Evolutionary conservation across 53 echinoderm and acorn worm species (phyloP).

Genomic region (Zoroaster sp.): DNA sequence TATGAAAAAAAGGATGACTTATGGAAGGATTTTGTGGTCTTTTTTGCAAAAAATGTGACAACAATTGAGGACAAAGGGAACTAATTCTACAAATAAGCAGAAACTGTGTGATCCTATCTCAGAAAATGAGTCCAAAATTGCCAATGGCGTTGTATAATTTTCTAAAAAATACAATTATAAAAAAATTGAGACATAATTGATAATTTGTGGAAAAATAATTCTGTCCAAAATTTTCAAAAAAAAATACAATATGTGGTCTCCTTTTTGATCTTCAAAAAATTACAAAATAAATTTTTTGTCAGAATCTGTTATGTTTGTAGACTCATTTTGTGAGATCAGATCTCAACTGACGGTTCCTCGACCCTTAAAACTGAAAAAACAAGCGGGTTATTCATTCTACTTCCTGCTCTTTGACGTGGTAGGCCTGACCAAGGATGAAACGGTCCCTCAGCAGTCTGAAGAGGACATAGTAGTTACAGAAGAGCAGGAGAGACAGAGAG

Average conservation of each 20-base stretch:
- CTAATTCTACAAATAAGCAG: neutral
- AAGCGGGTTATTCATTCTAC: neutral
- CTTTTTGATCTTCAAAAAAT: no score
- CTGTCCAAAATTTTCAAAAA: no score
- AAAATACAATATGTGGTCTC: no score
- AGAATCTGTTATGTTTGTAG: no score
- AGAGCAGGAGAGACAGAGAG: constrained; percentile 91
- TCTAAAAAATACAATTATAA: neutral
- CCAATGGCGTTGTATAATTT: neutral
- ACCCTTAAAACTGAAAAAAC: no score
- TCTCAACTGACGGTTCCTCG: no score
- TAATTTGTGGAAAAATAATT: no score
- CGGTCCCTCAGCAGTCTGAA: constrained; percentile 94
- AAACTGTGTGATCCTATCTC: neutral
- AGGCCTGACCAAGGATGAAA: constrained; percentile 82
- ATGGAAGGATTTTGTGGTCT: no score
- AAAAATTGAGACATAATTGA: no score
- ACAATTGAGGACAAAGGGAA: neutral
- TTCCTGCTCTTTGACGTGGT: constrained; percentile 62
- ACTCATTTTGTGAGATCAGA: neutral
- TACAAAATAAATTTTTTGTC: no score
- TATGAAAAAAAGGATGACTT: no score
- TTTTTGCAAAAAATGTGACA: no score
- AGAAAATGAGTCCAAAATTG: neutral
- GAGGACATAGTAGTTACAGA: constrained; percentile 98